These are phyloP conservation scores for Aricia agestis DNA, from an alignment of 1,140 invertebrate species.

Conservation along the genomic window DNA sequence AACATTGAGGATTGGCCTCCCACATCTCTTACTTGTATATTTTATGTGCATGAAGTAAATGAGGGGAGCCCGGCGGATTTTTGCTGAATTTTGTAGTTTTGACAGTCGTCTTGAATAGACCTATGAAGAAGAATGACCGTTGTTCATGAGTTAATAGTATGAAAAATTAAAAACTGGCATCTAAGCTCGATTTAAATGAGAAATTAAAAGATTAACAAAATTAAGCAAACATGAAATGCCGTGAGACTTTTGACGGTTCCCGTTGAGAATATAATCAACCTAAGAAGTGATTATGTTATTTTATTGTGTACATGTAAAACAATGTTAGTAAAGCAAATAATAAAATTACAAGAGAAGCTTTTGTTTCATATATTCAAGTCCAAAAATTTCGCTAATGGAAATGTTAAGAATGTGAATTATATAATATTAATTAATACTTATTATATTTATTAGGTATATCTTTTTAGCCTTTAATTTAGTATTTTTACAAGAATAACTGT, in stretches of 20 bases:
- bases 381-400: too few species aligned
- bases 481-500: too few species aligned
- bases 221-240: conserved; percentile 21
- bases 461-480: too few species aligned
- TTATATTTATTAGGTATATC: too few species aligned
- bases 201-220: conserved; percentile 11
- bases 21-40: conserved; percentile 62
- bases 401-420: too few species aligned
- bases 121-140: conserved; percentile 60
- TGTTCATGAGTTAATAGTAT: conserved; percentile 33
- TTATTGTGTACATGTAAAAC: too few species aligned
- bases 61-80: conserved; percentile 64
- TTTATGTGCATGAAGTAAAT: conserved; percentile 72
- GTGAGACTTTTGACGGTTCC: neutral
- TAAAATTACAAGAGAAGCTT: too few species aligned
- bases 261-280: neutral
- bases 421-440: too few species aligned
- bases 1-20: conserved; percentile 45
- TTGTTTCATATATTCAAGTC: too few species aligned
- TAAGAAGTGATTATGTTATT: neutral
- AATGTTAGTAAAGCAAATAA: too few species aligned
- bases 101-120: conserved; percentile 65
- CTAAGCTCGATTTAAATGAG: conserved; percentile 18
- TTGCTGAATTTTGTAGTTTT: conserved; percentile 66
- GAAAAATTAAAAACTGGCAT: conserved; percentile 22